Base-by-base conservation (phyloP, 2,797 vertebrate genomes). In the Acipenser oxyrinchus region DNA sequence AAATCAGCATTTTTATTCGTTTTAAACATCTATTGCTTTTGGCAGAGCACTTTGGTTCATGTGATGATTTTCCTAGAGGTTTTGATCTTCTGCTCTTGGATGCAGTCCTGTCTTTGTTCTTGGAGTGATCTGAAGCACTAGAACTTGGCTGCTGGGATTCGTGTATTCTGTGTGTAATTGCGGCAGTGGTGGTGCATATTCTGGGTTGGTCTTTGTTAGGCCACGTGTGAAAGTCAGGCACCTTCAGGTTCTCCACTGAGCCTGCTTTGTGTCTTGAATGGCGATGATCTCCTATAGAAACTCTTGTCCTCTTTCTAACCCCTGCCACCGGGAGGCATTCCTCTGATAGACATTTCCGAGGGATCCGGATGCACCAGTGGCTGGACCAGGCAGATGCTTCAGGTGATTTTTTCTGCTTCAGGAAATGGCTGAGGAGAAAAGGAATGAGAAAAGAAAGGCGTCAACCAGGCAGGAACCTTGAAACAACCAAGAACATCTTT, bases 371-470 rank as follows among this genome's bases (percentile, higher is more conserved):
- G 62, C 77, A 75, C 70, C 76, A 74, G 37, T 66, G 69, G 58
- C 69, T 68, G 7, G 78, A 13, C 76, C 84, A 86, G 74, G 84
- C 77, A 64, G 85, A 70, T 74, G 80, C 76, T 1, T 86, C 86
- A 64, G 80, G 81, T 60, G 86, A 84, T 79, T 78, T 74, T 77
- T 91, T 86, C 68, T 70, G 88, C 76, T 87, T 93, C 50, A 88
- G 79, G 74, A 92, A 89, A 70, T 84, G 83, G 72, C 97, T 99
- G 86, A 79, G 71, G 63, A 71, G 78, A 79, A 53, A 81, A 80
- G 71, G 55, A 68, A 71, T 48, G 58, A 7, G 59, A 60, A 66
- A 52, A 64, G 0, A 65, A 51, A 10, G 18, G 18, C 18, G 18
- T 18, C 18, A 18, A 18, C 18, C 18, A 37, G 37, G 37, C 37